Conservation (phyloP, 2,888 invertebrate species). For the Metallyticus violacea region DNA sequence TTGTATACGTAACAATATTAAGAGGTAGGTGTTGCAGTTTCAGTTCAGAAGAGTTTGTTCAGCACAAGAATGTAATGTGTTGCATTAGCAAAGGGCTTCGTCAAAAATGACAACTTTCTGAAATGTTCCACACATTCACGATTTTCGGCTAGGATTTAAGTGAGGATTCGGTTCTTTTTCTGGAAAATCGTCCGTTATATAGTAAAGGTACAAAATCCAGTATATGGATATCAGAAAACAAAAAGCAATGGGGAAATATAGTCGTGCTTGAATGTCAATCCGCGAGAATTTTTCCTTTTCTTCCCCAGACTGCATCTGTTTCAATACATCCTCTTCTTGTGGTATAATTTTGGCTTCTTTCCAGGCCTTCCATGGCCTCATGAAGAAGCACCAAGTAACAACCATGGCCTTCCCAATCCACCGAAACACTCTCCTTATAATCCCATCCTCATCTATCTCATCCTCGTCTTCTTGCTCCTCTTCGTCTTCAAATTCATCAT, state of each 20-base stretch:
- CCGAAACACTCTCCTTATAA: neutral
- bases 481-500: constrained; percentile 28
- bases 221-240: constrained; percentile 55
- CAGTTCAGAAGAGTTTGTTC: no score
- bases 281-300: constrained; percentile 43
- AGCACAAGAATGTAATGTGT: no score
- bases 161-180: neutral
- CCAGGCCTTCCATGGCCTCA: constrained; percentile 29
- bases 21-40: no score
- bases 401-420: neutral
- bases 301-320: constrained; percentile 32
- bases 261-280: constrained; percentile 56
- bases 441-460: neutral
- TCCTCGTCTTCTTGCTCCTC: neutral
- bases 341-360: constrained; percentile 33
- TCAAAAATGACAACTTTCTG: no score
- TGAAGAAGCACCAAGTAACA: neutral
- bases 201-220: constrained; percentile 41
- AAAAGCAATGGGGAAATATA: constrained; percentile 55
- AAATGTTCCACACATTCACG: neutral
- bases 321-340: constrained; percentile 34
- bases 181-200: constrained; percentile 39
- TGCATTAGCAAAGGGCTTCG: no score
- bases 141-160: neutral
- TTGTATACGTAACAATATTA: no score